Evolutionary conservation across 2,888 invertebrate species (phyloP).

Genomic region (Ceriagrion tenellum): DNA sequence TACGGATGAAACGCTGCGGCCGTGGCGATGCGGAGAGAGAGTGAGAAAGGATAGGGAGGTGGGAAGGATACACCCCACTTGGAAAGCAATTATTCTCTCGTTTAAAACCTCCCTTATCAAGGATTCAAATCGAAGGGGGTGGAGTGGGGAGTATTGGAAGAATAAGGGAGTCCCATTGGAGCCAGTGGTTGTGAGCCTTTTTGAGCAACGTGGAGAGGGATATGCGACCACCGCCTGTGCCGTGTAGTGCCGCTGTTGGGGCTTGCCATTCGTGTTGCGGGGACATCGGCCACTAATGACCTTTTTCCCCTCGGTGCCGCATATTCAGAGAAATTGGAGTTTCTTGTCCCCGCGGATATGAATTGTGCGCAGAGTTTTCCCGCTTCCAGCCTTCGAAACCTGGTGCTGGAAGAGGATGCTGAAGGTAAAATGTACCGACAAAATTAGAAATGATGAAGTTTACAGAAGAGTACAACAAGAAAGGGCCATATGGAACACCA

Average conservation of each 20-base stretch:
- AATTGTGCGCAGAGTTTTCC: not conserved
- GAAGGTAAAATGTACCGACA: too few relatives aligned
- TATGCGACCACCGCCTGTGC: not conserved
- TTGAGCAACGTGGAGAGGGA: not conserved
- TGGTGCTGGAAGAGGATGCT: too few relatives aligned
- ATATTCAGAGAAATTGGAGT: not conserved
- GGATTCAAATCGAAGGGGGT: conserved; percentile 7
- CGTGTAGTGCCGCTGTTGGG: too few relatives aligned
- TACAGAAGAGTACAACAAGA: too few relatives aligned
- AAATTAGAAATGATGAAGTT: too few relatives aligned
- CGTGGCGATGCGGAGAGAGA: too few relatives aligned
- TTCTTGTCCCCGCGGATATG: not conserved
- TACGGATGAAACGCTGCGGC: not conserved
- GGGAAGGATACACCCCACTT: not conserved
- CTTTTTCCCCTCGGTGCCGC: not conserved
- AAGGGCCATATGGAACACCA: too few relatives aligned
- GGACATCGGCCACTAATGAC: conserved; percentile 18
- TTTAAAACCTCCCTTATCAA: conserved; percentile 48
- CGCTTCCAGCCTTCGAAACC: not conserved
- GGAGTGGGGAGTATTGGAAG: too few relatives aligned
- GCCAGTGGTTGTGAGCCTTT: not conserved
- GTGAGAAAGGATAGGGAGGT: not conserved
- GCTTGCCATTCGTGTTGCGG: not conserved
- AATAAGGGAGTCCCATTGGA: not conserved
- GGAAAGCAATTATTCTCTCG: conserved; percentile 45